These are phyloP conservation scores for Thryonomys swinderianus DNA, from an alignment of 2,113 vertebrate species.

Conservation along the genomic window DNA sequence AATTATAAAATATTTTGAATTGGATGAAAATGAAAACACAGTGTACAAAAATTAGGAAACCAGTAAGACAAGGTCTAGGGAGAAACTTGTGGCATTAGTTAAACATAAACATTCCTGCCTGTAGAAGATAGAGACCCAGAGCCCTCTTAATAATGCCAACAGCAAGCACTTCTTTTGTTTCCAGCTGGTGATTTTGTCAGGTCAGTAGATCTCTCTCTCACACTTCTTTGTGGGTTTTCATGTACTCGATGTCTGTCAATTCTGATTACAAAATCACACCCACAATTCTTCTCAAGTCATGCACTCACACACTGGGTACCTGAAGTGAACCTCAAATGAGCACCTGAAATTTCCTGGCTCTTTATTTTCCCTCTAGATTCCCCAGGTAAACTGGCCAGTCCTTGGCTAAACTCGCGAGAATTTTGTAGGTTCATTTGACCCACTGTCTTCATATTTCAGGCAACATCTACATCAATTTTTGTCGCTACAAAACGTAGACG, in stretches of 20 bases:
- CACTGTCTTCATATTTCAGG: background rate
- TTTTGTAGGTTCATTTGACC: background rate
- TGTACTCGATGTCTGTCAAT: background rate
- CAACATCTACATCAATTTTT: background rate
- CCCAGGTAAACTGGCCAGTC: background rate
- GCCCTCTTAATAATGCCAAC: background rate
- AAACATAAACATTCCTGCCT: background rate
- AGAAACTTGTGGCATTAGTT: background rate
- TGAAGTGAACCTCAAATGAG: background rate
- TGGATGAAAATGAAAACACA: background rate
- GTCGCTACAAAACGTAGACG: background rate
- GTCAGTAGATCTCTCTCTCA: background rate
- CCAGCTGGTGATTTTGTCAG: background rate
- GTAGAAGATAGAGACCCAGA: background rate
- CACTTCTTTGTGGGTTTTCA: background rate
- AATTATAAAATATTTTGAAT: background rate
- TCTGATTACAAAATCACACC: background rate
- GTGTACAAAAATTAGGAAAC: background rate
- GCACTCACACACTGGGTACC: too few relatives aligned
- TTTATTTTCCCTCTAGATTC: background rate
- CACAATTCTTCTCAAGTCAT: background rate
- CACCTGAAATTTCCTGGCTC: background rate
- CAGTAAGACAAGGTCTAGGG: background rate
- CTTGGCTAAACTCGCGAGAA: background rate
- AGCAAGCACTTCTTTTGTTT: background rate